Base-by-base conservation (phyloP, 2,113 vertebrate species). In the Polypterus bichir region DNA sequence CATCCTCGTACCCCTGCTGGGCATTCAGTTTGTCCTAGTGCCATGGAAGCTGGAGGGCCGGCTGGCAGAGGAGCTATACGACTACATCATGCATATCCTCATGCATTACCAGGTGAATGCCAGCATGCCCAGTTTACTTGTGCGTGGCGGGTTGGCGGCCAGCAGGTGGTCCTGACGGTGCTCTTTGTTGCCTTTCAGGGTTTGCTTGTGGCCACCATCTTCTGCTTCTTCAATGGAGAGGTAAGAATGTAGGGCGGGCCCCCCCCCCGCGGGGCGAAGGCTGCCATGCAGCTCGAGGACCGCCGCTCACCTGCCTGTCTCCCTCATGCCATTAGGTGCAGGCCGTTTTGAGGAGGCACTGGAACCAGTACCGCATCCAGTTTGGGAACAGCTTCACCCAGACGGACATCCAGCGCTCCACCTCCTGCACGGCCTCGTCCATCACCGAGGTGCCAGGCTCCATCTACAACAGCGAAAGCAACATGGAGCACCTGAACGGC, bases 161-260 rank as follows among this genome's bases (percentile, higher is more conserved):
- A 27, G 27, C 27, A 27, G 27, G 27, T 27, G 27, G 27, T 27
- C 27, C 27, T 27, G 27, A 27, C 27, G 27, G 27, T 27, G 27
- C 27, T 27, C 27, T 27, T 27, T 27, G 27, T 27, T 76, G 72
- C 7, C 78, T 77, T 81, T 66, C 83, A 98, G 96, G 96, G 96
- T 60, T 79, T 98, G 52, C 77, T 98, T 68, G 94, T 98, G 71
- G 90, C 96, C 65, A 98, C 94, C 8, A 98, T 98, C 74, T 98
- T 97, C 86, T 98, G 96, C 81, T 98, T 98, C 77, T 98, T 98
- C 74, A 98, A 98, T 54, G 96, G 96, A 68, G 96, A 98, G 88
- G 96, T 98, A 93, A 66, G 79, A 54, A 4, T 3, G 9, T 49
- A n/a, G n/a, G n/a, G n/a, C n/a, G n/a, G n/a, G n/a, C n/a, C n/a